Conservation (phyloP, 2,113 vertebrate genomes). For the Argyrosomus japonicus region DNA sequence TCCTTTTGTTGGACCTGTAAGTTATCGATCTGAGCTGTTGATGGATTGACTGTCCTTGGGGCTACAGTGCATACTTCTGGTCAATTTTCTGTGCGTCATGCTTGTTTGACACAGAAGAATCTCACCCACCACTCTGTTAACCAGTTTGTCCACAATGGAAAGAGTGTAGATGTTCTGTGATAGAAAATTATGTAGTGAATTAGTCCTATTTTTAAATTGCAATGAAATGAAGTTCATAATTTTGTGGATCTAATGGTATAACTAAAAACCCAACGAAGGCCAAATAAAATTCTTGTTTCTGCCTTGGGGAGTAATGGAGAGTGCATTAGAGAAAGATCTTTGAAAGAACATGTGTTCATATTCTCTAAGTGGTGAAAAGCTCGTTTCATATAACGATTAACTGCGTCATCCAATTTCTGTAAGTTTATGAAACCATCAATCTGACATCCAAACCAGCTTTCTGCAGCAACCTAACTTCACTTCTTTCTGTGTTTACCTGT, state of each 20-base stretch:
- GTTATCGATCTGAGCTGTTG: slow-evolving; percentile 36
- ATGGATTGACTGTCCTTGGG: slow-evolving; percentile 50
- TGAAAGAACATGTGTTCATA: too few species aligned
- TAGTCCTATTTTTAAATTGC: too few species aligned
- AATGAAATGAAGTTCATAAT: background rate
- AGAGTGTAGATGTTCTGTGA: background rate
- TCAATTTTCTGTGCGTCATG: slow-evolving; percentile 6
- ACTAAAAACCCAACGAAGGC: background rate
- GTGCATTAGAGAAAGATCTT: background rate
- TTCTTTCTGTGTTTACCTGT: too few species aligned
- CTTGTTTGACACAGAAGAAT: background rate
- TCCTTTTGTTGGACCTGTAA: slow-evolving; percentile 51
- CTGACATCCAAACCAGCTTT: too few species aligned
- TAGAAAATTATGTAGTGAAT: background rate
- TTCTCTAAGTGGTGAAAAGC: too few species aligned
- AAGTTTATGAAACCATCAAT: too few species aligned
- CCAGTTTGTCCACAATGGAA: background rate
- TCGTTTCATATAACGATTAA: too few species aligned
- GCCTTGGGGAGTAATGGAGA: background rate
- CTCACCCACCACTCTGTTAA: slow-evolving; percentile 21
- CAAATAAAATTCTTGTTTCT: background rate
- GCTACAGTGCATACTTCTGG: slow-evolving; percentile 30
- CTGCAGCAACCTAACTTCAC: too few species aligned
- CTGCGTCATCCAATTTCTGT: too few species aligned
- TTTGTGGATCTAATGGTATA: background rate